Evolutionary conservation across 1,140 invertebrate species (phyloP).

Genomic region (honey bee (Apis mellifera)): Amel_HAv3.1 CM009937.2:833501-834000

Average conservation of each 20-base stretch:
- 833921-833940: background rate
- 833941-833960: conserved; percentile 42
- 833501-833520: conserved; percentile 44
- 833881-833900: background rate
- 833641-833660: conserved; percentile 7
- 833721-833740: background rate
- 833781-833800: too few relatives aligned
- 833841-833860: too few relatives aligned
- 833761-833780: background rate
- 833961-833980: conserved; percentile 54
- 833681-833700: background rate
- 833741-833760: background rate
- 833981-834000: conserved; percentile 47
- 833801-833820: too few relatives aligned
- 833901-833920: background rate
- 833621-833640: conserved; percentile 12
- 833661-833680: background rate
- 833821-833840: too few relatives aligned
- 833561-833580: background rate
- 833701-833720: background rate
- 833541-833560: conserved; percentile 49
- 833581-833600: conserved; percentile 60
- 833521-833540: background rate
- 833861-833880: background rate
- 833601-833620: background rate